Base-by-base conservation (phyloP, 1,140 invertebrate genomes). In the Nomia melanderi region DNA sequence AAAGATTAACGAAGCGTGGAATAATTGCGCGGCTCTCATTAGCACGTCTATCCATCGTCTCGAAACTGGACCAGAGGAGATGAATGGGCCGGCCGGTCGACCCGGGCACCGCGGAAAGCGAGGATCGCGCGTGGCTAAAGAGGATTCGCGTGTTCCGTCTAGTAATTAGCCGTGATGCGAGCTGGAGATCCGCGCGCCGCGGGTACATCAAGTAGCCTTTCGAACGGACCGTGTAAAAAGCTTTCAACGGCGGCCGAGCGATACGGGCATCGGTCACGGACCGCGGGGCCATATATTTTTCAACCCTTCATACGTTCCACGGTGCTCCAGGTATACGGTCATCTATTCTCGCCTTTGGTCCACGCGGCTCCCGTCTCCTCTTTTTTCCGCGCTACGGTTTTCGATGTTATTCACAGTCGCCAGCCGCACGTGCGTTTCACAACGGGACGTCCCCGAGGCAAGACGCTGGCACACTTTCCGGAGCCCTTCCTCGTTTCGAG, bases 161-260 rank as follows among this genome's bases (percentile, higher is more conserved):
- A 81, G 86, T 88, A 89, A 89, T 88, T 89, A 89, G 81, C 74
- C 76, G 81, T 88, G 79, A 87, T 85, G 77, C 74, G 76, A 56
- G 53, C 72, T 72, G 72, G 20, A 69, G 66, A 64, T 41, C 27
- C 27, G 27, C 11, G 41, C 14, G 14, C 41, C 41, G 41, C 41
- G 14, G 41, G 20, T 44, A n/a, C 64, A 66, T 53, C 75, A 44
- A 76, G 59, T 77, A 76, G 54, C 79, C 64, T 76, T 77, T 72
- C 78, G 64, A 66, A 44, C 81, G 75, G 80, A 67, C 77, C 73
- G 62, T 56, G 81, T 81, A 87, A 89, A 74, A 88, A 88, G 86
- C 88, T 90, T 89, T 88, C 87, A 88, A n/a, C n/a, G n/a, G 57
- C 82, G 12, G 20, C 14, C 41, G 41, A 75, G 80, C 83, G 88